Percentiles rank a stretch among this genome's conserved stretches.
Evolutionary conservation across 2,113 vertebrate species (phyloP).

Genomic region (Thinocorus orbignyianus): DNA sequence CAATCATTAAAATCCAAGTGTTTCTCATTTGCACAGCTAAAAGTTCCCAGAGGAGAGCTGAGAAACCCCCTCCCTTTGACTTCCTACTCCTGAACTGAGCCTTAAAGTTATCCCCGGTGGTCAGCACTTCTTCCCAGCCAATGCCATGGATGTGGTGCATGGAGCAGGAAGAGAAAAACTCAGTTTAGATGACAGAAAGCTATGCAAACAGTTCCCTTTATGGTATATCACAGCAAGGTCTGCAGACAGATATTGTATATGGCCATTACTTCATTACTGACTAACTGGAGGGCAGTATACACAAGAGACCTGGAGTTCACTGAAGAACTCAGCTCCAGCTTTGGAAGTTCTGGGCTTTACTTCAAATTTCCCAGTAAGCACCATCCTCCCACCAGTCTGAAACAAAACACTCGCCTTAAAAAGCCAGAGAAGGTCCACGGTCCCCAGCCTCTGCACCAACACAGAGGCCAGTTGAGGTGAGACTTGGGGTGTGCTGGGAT

Average conservation of each 20-base stretch:
- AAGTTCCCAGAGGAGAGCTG: not conserved
- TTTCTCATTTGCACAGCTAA: not conserved
- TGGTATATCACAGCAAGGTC: not conserved
- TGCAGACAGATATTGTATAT: not conserved
- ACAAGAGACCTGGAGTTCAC: not conserved
- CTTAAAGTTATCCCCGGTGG: not conserved
- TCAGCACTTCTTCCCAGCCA: not conserved
- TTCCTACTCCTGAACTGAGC: not conserved
- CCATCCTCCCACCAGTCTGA: not conserved
- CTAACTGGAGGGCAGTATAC: not conserved
- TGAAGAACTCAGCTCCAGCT: not conserved
- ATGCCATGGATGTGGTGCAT: not conserved
- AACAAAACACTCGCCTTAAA: not conserved
- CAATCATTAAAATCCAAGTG: not conserved
- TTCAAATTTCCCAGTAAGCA: not conserved
- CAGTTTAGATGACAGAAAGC: not conserved
- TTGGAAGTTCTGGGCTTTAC: not conserved
- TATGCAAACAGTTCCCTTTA: not conserved
- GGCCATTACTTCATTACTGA: not conserved
- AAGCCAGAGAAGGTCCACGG: not conserved
- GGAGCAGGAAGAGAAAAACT: not conserved
- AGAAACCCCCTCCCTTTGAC: not conserved
- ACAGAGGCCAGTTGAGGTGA: not conserved
- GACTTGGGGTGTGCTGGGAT: accelerated
- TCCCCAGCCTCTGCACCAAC: not conserved